Evolutionary conservation across 2,113 vertebrate species (phyloP), one percentile per base, ranked within the genome.

Genomic region (Fulica atra): DNA sequence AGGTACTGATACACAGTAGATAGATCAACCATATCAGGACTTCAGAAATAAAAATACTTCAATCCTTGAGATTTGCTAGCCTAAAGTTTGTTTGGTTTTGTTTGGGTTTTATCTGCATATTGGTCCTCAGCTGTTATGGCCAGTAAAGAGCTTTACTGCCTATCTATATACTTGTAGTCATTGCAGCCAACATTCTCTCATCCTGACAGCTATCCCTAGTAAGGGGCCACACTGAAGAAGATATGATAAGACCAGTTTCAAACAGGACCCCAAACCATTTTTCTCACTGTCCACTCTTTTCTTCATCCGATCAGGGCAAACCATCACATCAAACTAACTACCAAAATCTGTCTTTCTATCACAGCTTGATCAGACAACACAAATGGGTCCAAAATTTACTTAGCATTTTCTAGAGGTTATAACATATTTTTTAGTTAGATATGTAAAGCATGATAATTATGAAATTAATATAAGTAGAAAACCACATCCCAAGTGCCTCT

Each of bases 141-240:
- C 33, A 57, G 8, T 33, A 12, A 51, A 66, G 63, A 86, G n/a
- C 16, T 59, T 53, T 19, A 36, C 20, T 83, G 60, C 28, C 10
- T 51, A 44, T 33, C 51, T 25, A 6, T 19, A 7, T 2, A 26
- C 13, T 46, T 51, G 6, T 15, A 93, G 46, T 36, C 56, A 42
- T 24, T 0, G 0, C 42, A 63, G n/a, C 42, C 0, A 0, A 35
- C 16, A 28, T 2, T 11, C 11, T 64, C 9, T 38, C 36, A 73
- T 6, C 44, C 59, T 74, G 60, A 66, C 25, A 77, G 35, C 59
- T 23, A 16, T 9, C 3, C 33, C 15, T 29, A 51, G 8, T 0
- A 51, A 53, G 9, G 6, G 9, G 5, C 11, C 25, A 33, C 7
- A 25, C 51, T 74, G 65, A 42, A n/a, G 8, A 72, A 57, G 66